phyloP scores from a whole-genome alignment of 1,140 invertebrate genomes.

The Spodoptera frugiperda region DNA sequence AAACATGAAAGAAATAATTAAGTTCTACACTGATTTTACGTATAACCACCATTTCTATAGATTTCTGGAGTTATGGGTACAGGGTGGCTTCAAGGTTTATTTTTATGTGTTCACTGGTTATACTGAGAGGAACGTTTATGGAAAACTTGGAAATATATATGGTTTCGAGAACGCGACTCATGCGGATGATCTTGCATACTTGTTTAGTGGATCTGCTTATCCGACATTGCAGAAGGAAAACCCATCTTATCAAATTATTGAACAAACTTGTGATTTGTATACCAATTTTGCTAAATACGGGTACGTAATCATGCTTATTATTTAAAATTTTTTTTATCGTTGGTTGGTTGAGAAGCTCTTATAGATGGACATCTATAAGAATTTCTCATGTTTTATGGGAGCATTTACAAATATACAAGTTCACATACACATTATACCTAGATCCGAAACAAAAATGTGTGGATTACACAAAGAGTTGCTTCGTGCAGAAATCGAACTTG shows the following conservation, averaged over 20 bases:
- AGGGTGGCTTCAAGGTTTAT: not conserved
- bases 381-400: no score
- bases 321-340: no score
- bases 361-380: no score
- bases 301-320: constrained; percentile 2
- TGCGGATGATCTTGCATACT: not conserved
- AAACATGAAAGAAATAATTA: not conserved
- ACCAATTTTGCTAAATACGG: constrained; percentile 18
- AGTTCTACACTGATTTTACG: not conserved
- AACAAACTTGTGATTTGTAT: not conserved
- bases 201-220: not conserved
- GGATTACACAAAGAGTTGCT: no score
- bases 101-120: not conserved
- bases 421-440: no score
- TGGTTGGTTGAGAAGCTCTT: no score
- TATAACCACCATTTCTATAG: not conserved
- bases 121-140: not conserved
- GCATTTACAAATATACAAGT: no score
- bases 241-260: not conserved
- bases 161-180: not conserved
- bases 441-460: no score
- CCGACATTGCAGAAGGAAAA: not conserved
- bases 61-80: not conserved
- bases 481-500: no score
- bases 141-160: not conserved